Evolutionary conservation across 2,113 vertebrate genomes (phyloP).

Genomic region (Clarias macrocephalus): DNA sequence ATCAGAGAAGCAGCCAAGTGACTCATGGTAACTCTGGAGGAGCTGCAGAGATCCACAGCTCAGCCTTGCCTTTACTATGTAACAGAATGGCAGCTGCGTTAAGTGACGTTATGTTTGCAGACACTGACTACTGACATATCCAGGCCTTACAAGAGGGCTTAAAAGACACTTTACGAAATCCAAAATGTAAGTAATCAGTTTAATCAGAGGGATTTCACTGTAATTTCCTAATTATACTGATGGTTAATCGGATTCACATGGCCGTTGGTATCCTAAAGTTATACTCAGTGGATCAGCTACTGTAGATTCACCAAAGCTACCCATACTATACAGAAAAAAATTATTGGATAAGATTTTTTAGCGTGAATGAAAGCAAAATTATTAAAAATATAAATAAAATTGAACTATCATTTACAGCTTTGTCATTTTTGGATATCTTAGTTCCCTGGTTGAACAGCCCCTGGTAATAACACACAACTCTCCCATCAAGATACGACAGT

Average conservation of each 20-base stretch:
- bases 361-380: neutral
- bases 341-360: neutral
- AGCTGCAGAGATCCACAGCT: no score
- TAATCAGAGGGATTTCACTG: neutral
- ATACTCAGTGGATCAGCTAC: neutral
- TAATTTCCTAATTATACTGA: neutral
- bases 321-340: neutral
- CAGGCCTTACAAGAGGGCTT: neutral
- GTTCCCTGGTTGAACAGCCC: neutral
- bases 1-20: no score
- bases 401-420: neutral
- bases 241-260: neutral
- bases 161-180: neutral
- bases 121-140: neutral
- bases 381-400: neutral
- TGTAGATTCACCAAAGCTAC: neutral
- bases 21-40: no score
- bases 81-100: neutral
- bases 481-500: neutral
- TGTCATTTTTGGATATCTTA: neutral
- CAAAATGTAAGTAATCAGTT: neutral
- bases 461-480: neutral
- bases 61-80: no score
- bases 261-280: neutral
- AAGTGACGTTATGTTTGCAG: neutral